phyloP scores from a whole-genome alignment of 2,888 invertebrate genomes.

The Cotesia congregata region DNA sequence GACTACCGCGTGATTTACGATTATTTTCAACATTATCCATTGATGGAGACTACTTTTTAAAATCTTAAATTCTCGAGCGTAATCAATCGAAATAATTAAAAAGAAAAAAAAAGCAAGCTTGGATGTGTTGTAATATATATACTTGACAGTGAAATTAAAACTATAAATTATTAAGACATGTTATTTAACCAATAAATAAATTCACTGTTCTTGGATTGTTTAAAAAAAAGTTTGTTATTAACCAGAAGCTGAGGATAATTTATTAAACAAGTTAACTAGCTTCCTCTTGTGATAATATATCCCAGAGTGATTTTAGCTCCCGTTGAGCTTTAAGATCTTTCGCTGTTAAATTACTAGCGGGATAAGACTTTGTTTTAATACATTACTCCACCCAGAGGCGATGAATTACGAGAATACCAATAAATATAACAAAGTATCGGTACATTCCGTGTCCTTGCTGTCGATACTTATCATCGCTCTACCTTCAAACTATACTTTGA shows the following conservation, averaged over 20 bases:
- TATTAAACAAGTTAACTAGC: not conserved
- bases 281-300: not conserved
- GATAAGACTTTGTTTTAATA: slow-evolving; percentile 3
- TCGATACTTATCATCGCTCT: slow-evolving; percentile 14
- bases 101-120: not conserved
- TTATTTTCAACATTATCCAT: slow-evolving; percentile 1
- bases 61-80: slow-evolving; percentile 15
- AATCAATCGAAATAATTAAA: not conserved
- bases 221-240: not conserved
- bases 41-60: not conserved
- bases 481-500: not conserved
- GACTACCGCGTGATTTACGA: slow-evolving; percentile 38
- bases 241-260: not conserved
- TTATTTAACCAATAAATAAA: not conserved
- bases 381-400: slow-evolving; percentile 15
- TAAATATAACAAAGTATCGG: not conserved
- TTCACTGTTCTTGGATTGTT: too few relatives aligned
- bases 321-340: not conserved
- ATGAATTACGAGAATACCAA: slow-evolving; percentile 12
- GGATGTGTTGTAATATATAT: too few relatives aligned
- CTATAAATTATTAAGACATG: not conserved
- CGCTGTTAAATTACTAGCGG: not conserved
- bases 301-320: not conserved
- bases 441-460: slow-evolving; percentile 6
- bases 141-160: too few relatives aligned